Evolutionary conservation across 2,113 vertebrate genomes (phyloP).

Genomic region (Hippocampus mohnikei): DNA sequence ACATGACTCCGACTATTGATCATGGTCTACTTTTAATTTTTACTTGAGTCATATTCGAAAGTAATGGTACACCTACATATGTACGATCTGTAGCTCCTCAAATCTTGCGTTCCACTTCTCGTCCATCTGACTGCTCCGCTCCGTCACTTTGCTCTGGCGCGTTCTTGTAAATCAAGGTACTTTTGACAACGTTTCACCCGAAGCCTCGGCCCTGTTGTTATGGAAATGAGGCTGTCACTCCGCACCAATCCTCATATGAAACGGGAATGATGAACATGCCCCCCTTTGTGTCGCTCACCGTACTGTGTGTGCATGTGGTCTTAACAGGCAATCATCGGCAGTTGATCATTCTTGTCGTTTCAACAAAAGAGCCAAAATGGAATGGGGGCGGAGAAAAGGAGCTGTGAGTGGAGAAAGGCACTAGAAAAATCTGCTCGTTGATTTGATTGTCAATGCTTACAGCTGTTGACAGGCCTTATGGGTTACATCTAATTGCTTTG

Average conservation of each 20-base stretch:
- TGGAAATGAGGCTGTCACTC: constrained; percentile 69
- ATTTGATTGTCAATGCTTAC: constrained; percentile 29
- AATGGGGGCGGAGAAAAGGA: constrained; percentile 17
- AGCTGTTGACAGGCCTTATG: constrained; percentile 33
- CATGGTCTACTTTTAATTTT: no score
- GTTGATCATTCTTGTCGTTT: constrained; percentile 59
- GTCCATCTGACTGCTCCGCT: constrained; percentile 7
- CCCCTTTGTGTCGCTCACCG: not conserved
- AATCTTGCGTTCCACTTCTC: not conserved
- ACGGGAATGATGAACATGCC: constrained; percentile 61
- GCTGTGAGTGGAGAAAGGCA: constrained; percentile 25
- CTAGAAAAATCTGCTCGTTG: constrained; percentile 23
- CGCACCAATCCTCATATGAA: constrained; percentile 54
- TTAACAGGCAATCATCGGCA: constrained; percentile 46
- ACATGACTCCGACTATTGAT: not conserved
- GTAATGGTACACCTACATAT: no score
- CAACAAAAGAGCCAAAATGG: constrained; percentile 33
- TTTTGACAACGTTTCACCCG: constrained; percentile 60
- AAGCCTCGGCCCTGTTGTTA: constrained; percentile 73
- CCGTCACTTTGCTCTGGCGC: constrained; percentile 48
- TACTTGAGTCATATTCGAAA: no score
- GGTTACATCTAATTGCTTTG: constrained; percentile 52
- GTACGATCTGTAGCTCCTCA: no score
- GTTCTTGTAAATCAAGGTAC: constrained; percentile 66
- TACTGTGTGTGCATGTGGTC: constrained; percentile 16